phyloP scores from a whole-genome alignment of 2,797 vertebrate species.

The Tenualosa ilisha region DNA sequence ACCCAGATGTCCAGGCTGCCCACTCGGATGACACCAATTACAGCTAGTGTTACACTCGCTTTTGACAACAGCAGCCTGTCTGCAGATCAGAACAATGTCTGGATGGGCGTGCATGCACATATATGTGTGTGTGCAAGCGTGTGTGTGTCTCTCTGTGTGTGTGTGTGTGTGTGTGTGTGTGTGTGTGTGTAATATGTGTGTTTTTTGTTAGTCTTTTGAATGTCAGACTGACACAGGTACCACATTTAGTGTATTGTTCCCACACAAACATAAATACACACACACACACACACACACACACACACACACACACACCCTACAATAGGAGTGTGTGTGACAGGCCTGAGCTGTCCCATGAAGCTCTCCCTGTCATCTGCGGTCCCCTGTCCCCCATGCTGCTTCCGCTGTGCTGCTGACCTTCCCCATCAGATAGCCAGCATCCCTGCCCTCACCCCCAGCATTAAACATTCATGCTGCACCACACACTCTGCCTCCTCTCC shows the following conservation, averaged over 20 bases:
- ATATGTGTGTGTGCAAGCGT: not conserved
- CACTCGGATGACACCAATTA: slow-evolving; percentile 8
- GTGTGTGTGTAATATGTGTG: not conserved
- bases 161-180: slow-evolving; percentile 1
- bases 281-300: not conserved
- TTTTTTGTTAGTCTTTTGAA: not conserved
- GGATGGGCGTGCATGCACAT: not conserved
- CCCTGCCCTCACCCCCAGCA: slow-evolving; percentile 54
- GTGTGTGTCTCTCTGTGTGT: not conserved
- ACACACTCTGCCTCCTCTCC: slow-evolving; percentile 57
- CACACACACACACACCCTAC: not conserved
- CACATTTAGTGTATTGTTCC: not conserved
- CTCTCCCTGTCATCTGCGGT: slow-evolving; percentile 63
- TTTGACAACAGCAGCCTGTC: slow-evolving; percentile 15
- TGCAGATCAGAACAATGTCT: not conserved
- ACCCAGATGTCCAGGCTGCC: not conserved
- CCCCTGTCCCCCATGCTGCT: slow-evolving; percentile 57
- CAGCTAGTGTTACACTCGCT: not conserved
- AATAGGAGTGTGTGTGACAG: slow-evolving; percentile 34
- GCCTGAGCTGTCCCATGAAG: slow-evolving; percentile 61
- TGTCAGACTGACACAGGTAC: not conserved
- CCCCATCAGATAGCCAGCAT: slow-evolving; percentile 71
- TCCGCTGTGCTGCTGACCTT: slow-evolving; percentile 65
- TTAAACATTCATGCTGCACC: slow-evolving; percentile 74
- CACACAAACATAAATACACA: not conserved